Conservation (phyloP, 2,888 invertebrate species). For the Caenorhabditis angaria region DNA sequence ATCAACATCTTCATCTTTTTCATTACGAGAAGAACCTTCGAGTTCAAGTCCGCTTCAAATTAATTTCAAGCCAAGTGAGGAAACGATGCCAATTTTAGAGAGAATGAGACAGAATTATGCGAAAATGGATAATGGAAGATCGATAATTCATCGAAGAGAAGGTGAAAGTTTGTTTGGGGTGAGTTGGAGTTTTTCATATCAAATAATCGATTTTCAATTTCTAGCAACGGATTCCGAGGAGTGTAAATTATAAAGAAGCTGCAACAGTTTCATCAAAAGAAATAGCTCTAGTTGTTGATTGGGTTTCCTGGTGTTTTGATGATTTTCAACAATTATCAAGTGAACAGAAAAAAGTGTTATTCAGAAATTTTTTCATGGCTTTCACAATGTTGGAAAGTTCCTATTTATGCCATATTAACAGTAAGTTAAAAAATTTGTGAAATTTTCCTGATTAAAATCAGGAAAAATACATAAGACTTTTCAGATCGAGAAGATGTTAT, state of each 20-base stretch:
- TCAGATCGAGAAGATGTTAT: conserved; percentile 15
- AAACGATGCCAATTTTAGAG: conserved; percentile 27
- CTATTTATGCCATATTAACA: conserved; percentile 25
- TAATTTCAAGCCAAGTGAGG: neutral
- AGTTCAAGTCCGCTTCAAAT: conserved; percentile 6
- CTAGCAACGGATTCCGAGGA: conserved; percentile 19
- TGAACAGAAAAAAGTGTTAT: conserved; percentile 35
- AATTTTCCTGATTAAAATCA: too few species aligned
- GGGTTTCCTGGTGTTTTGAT: conserved; percentile 40
- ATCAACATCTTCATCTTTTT: too few species aligned
- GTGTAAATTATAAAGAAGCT: conserved; percentile 26
- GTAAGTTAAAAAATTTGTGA: conserved; percentile 1
- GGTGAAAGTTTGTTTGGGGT: conserved; percentile 31
- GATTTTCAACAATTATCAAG: conserved; percentile 22
- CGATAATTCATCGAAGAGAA: conserved; percentile 35
- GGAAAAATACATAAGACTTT: neutral
- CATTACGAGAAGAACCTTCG: too few species aligned
- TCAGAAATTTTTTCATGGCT: conserved; percentile 35
- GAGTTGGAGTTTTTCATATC: neutral
- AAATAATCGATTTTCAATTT: conserved; percentile 8
- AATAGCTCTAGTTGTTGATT: conserved; percentile 34
- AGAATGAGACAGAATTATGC: conserved; percentile 32
- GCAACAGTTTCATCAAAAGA: conserved; percentile 18
- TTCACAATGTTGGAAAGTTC: conserved; percentile 32
- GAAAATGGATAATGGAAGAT: conserved; percentile 33